Base-by-base conservation (phyloP, 1,140 invertebrate species). In the Brachionus asplanchnoidis region DNA sequence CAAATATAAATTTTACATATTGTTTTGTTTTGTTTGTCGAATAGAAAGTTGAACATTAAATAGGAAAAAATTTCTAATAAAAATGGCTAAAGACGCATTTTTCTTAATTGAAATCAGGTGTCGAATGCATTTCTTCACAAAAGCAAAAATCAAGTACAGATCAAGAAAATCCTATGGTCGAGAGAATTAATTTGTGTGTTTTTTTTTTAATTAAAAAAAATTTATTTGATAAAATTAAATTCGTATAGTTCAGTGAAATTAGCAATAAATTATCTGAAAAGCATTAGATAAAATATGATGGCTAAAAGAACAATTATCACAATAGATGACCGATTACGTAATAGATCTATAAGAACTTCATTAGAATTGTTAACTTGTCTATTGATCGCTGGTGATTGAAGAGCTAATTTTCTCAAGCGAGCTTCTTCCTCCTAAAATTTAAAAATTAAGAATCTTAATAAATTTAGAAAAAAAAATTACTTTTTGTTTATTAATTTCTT, bases 271-370 rank as follows among this genome's bases (percentile, higher is more conserved):
- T 82, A 82, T 82, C 79, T 82, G 79, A 82, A 82, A 12, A 82
- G 32, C 23, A 82, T 65, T 4, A 82, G 53, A 82, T 82, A 82
- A 44, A 82, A 23, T 65, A 82, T 82, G 36, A 82, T 82, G 9
- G 79, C 79, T 60, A 82, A 17, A 28, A 82, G 53, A 65, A 44
- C 50, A 65, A 40, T 65, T 26, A 82, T 82, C 8, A 82, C 23
- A 60, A 82, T 26, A 14, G 65, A 65, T 68, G 65, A 82, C 3
- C 79, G 79, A 68, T 82, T 82, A 28, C 65, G n/a, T 8, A 82
- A 40, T 11, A 82, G 14, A 60, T 82, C 79, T 14, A 42, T 65
- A 42, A 82, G 44, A 50, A 77, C 12, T 14, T 77, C 73, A 46
- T 26, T 50, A 12, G 79, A 44, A 17, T 23, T 44, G n/a, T 26